These are phyloP conservation scores for Nephrotoma guestfalica DNA, from an alignment of 2,888 invertebrate genomes.

Conservation along the genomic window DNA sequence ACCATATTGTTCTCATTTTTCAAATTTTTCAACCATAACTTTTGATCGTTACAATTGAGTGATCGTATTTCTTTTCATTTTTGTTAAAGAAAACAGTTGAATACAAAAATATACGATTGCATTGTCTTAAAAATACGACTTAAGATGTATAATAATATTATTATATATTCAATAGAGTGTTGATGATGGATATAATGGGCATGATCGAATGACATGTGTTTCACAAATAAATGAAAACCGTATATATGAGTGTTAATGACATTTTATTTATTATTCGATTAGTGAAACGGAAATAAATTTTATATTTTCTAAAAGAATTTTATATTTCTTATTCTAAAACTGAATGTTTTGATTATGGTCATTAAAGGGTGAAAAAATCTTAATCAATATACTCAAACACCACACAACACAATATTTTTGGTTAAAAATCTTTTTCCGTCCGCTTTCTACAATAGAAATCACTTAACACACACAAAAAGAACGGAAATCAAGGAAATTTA, in stretches of 20 bases:
- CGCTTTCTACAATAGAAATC: neutral
- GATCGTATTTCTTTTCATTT: neutral
- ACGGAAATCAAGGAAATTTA: neutral
- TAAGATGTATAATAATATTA: neutral
- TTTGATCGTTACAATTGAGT: neutral
- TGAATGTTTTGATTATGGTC: neutral
- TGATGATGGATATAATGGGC: neutral
- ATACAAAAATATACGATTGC: neutral
- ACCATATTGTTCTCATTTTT: slow-evolving; percentile 4
- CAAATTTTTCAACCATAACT: slow-evolving; percentile 3
- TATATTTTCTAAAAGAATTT: neutral
- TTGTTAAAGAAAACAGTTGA: neutral
- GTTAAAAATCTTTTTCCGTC: neutral
- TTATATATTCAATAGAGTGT: neutral
- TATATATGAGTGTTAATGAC: neutral
- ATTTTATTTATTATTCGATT: neutral
- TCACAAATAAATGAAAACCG: neutral
- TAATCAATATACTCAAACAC: neutral
- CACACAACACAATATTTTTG: neutral
- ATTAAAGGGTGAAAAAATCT: neutral
- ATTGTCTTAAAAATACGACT: neutral
- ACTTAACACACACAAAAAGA: neutral
- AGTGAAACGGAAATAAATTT: neutral
- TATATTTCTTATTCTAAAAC: neutral
- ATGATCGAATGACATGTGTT: neutral